Percentiles rank a stretch among this genome's conserved stretches.
These are phyloP conservation scores for Emberiza fucata DNA, from an alignment of 2,113 vertebrate genomes.

Conservation along the genomic window DNA sequence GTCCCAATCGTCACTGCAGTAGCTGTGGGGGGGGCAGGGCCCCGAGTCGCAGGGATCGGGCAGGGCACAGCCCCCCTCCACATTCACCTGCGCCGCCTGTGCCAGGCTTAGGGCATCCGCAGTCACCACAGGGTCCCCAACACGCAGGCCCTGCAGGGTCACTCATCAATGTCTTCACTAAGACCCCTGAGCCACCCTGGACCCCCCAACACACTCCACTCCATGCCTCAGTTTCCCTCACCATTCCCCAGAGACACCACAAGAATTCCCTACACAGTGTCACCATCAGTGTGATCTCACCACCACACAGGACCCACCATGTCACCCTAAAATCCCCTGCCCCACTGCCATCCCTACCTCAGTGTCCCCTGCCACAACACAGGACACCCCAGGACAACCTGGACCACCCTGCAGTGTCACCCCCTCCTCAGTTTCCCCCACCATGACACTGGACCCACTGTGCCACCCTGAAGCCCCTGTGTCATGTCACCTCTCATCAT, in stretches of 20 bases:
- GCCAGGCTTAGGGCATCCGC: slow-evolving; percentile 70
- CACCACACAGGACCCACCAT: not conserved
- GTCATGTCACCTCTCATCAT: not conserved
- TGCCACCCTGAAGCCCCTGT: not conserved
- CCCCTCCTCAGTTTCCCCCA: not conserved
- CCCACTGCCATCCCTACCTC: not conserved
- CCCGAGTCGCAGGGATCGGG: slow-evolving; percentile 86
- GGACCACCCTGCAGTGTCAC: not conserved
- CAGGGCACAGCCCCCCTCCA: slow-evolving; percentile 84
- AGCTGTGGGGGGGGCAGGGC: slow-evolving; percentile 87
- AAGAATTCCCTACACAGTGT: not conserved
- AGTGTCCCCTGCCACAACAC: not conserved
- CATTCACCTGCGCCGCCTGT: slow-evolving; percentile 77
- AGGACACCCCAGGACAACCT: not conserved
- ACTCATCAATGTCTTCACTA: not conserved
- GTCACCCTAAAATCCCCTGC: not conserved
- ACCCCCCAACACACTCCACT: not conserved
- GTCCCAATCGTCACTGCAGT: slow-evolving; percentile 89
- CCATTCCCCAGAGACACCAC: not conserved
- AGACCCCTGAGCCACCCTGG: not conserved
- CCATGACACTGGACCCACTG: not conserved
- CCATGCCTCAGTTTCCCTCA: not conserved
- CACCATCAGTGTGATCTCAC: not conserved
- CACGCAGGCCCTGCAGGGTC: not conserved
- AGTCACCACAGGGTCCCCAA: not conserved